Base-by-base conservation (phyloP, 1,140 invertebrate species). In the Kradibia gibbosae region DNA sequence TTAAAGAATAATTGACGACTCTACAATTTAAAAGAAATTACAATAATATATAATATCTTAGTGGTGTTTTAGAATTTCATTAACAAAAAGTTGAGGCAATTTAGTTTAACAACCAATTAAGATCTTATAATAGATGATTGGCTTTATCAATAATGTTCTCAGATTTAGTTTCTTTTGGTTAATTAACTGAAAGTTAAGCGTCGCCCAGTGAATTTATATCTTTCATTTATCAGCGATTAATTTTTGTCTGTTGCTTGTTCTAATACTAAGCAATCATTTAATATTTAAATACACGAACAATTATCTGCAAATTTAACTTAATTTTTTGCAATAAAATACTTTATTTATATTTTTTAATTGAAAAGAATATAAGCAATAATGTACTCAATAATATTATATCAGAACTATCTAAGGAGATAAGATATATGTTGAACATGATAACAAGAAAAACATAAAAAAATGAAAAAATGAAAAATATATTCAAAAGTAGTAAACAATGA, bases 351-450 rank as follows among this genome's bases (percentile, higher is more conserved):
- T n/a, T n/a, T n/a, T n/a, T n/a, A 42, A 55, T 28, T 20, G 7
- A 57, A 20, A 55, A 55, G 25, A 71, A 71, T 39, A 55, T 39
- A 20, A 60, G 48, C 53, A 74, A 50, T 34, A 57, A 31, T 80
- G 60, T 50, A 65, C 17, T n/a, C 0, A 31, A 65, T 48, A 67
- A 57, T 15, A 78, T 72, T 60, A 53, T 34, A 36, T 7, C 28
- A 34, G 1, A n/a, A 72, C 67, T 72, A 73, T 72, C 25, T 17
- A n/a, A 71, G n/a, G 48, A 48, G 78, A 80, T 65, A 74, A 73
- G 78, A 74, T 74, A 62, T 1, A 53, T 25, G 48, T 45, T 20
- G 15, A 20, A 39, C 53, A 60, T n/a, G 34, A 31, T 75, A 75
- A 60, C 20, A 75, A 60, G 22, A 60, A 70, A 3, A 34, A 3